Evolutionary conservation across 2,888 invertebrate genomes (phyloP).

Genomic region (Teleiodes luculella): DNA sequence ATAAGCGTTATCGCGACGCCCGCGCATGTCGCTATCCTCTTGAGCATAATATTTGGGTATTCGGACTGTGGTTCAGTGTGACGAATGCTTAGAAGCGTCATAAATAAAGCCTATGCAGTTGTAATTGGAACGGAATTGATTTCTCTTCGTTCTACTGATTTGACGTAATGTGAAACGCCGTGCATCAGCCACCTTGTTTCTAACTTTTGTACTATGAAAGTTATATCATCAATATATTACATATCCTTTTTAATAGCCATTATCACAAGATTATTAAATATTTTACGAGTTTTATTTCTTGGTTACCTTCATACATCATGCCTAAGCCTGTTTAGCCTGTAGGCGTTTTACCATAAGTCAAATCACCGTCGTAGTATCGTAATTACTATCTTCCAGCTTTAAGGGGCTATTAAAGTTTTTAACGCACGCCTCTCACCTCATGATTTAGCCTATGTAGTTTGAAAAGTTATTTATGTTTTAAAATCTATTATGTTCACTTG

Average conservation of each 20-base stretch:
- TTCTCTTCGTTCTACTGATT: too few relatives aligned
- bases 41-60: constrained; percentile 60
- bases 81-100: constrained; percentile 14
- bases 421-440: constrained; percentile 2
- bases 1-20: constrained; percentile 42
- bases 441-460: not conserved
- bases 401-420: constrained; percentile 7
- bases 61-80: constrained; percentile 25
- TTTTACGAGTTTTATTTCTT: not conserved
- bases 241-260: not conserved
- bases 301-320: not conserved
- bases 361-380: constrained; percentile 4
- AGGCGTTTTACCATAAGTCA: constrained; percentile 2
- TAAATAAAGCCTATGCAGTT: not conserved
- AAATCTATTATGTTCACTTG: not conserved
- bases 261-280: not conserved
- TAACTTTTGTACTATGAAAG: not conserved
- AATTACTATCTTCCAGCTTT: constrained; percentile 11
- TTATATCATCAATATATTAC: not conserved
- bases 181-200: too few relatives aligned
- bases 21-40: constrained; percentile 44
- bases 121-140: too few relatives aligned
- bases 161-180: too few relatives aligned
- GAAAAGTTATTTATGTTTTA: not conserved
- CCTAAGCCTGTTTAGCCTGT: constrained; percentile 1